A percentile compares a stretch with the other conserved stretches of the same genome.
Conservation (phyloP, 2,113 vertebrate species). For the Chloropsis cyanopogon region DNA sequence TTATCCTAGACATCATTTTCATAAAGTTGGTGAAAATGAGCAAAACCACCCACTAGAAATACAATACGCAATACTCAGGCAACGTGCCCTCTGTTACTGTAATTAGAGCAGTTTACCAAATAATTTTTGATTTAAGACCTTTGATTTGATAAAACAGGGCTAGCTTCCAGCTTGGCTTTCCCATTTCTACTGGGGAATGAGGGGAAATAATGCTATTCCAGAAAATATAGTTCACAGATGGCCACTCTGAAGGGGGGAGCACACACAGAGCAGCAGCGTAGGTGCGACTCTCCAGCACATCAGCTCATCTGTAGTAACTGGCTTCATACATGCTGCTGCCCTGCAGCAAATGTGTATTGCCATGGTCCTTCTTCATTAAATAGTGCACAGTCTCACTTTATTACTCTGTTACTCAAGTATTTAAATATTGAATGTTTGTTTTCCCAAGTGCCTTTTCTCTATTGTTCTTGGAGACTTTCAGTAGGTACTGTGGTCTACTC, state of each 20-base stretch:
- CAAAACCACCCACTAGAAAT: background rate
- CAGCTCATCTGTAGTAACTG: background rate
- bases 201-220: background rate
- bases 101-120: slow-evolving; percentile 18
- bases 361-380: background rate
- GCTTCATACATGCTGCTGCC: background rate
- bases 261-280: background rate
- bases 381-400: background rate
- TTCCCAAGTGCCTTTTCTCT: background rate
- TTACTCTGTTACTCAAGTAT: background rate
- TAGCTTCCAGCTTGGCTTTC: background rate
- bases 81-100: background rate
- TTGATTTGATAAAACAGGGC: background rate
- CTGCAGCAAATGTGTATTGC: background rate
- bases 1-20: background rate
- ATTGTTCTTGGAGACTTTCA: background rate
- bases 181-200: background rate
- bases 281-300: background rate
- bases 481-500: background rate
- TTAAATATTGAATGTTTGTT: background rate
- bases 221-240: slow-evolving; percentile 26
- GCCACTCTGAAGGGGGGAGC: background rate
- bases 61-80: background rate
- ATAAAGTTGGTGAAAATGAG: background rate
- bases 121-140: slow-evolving; percentile 6